Evolutionary conservation across 2,113 vertebrate species (phyloP), one percentile per base, ranked within the genome.

Genomic region (Meleagris gallopavo): DNA sequence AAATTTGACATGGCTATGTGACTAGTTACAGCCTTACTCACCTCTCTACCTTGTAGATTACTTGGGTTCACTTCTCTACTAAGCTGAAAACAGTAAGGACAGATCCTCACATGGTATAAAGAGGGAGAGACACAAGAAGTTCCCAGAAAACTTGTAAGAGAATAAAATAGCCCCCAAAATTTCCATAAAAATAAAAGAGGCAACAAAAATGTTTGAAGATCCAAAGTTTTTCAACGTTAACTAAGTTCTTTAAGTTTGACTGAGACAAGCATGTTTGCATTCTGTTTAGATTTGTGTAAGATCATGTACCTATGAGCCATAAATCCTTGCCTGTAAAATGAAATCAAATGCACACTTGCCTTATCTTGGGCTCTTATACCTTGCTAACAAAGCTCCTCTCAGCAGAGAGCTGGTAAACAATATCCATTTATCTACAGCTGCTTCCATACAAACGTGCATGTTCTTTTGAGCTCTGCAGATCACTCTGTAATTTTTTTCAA

Each of bases 311-410:
- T 91, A 86, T 43, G 22, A 94, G 86, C 48, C 57, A 86, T 65
- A 72, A 83, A 60, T 78, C 41, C 29, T 88, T 88, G 88, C 79
- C 80, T 92, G 38, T 60, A 80, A 90, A 96, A 92, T 75, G 41
- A 95, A 95, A 93, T 91, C 80, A 89, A 71, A 76, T 9, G 57
- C 74, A 86, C 92, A 95, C 95, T 92, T 95, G 88, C 57, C 73
- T 83, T 60, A 86, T 32, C 55, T 80, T 71, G 50, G 38, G 30
- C n/a, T 86, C 52, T 80, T 90, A 81, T 62, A 88, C 64, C 88
- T 86, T 90, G 69, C 32, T 95, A 91, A 86, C 91, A 91, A 67
- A 94, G 77, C 5, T 77, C 14, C 8, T 79, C 55, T 71, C 55
- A 93, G 76, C 65, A 90, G 69, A 93, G 50, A 91, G 69, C 32